Base-by-base conservation (phyloP, 23 tunicate species). In the Pegea sp. region DNA sequence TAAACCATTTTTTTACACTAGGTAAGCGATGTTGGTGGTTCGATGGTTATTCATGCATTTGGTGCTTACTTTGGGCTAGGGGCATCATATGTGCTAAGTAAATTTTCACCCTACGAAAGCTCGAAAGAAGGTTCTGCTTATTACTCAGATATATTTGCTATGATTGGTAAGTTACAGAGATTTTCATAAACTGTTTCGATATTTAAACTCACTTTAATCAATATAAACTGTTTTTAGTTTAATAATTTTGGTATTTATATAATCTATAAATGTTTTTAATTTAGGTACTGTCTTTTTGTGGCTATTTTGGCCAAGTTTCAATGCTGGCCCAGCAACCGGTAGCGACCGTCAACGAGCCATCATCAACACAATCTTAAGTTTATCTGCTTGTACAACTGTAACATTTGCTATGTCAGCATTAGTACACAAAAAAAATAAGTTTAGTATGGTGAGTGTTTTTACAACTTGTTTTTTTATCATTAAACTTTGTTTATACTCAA, bases 41-140 rank as follows among this genome's bases (percentile, higher is more conserved):
- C 99, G 26, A 72, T 91, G 0, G 64, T 91, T 61, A 79, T 91
- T 52, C 99, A 91, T 53, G 65, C 72, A 19, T 91, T 91, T 54
- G 99, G 99, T 34, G 99, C 99, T 33, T 91, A 91, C 59, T 91
- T 91, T 58, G 99, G 99, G n/a, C 65, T 91, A 50, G 93, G 86
- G 3, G 99, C 75, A 18, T 74, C 99, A 20, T 69, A 86, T 0
- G 62, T 81, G 51, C 52, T 91, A 8, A 72, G 69, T 78, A 78
- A 73, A 28, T 64, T 64, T 24, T 50, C 58, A 51, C 99, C 75
- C 28, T 64, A 60, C 5, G 58, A 72, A 0, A 58, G 64, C 33
- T 27, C 42, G 3, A 81, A 81, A 42, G 99, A 91, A 63, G 78
- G 90, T 42, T 74, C 86, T n/a, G 66, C 53, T 22, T 91, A 79